Evolutionary conservation across 2,888 invertebrate genomes (phyloP).

Genomic region (Mimas tiliae): DNA sequence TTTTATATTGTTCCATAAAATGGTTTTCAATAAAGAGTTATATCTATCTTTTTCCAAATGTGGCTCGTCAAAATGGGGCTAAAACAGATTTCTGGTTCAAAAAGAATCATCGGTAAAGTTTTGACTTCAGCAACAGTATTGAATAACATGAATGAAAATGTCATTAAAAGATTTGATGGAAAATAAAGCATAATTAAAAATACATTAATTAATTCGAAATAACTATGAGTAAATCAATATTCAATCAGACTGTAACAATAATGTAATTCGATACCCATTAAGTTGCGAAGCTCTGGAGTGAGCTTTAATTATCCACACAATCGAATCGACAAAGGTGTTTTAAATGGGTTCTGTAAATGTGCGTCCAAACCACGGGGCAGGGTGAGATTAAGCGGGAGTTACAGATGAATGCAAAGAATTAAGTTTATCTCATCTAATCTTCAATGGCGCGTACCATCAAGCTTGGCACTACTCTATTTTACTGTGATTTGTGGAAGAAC

Average conservation of each 20-base stretch:
- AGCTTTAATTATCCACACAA: slow-evolving; percentile 50
- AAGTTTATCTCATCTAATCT: too few species aligned
- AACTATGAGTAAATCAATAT: slow-evolving; percentile 42
- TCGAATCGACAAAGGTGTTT: slow-evolving; percentile 48
- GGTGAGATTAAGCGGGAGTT: too few species aligned
- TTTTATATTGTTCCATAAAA: too few species aligned
- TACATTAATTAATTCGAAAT: slow-evolving; percentile 24
- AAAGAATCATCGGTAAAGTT: too few species aligned
- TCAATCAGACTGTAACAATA: slow-evolving; percentile 49
- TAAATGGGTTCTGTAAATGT: slow-evolving; percentile 40
- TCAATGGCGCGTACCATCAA: too few species aligned
- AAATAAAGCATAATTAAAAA: slow-evolving; percentile 3
- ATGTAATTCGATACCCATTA: slow-evolving; percentile 53
- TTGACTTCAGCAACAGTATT: not conserved
- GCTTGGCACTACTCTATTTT: too few species aligned
- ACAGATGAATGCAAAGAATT: too few species aligned
- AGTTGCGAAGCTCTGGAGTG: slow-evolving; percentile 40
- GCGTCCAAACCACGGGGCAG: not conserved
- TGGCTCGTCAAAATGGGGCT: too few species aligned
- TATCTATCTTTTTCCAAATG: too few species aligned
- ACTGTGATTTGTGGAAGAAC: too few species aligned
- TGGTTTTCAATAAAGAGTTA: too few species aligned
- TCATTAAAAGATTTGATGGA: not conserved
- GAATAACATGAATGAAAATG: not conserved
- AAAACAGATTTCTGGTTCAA: not conserved